Percentiles rank a stretch among this genome's conserved stretches.
Evolutionary conservation across 2,888 invertebrate genomes (phyloP).

Genomic region (Gymnosoma rotundatum): DNA sequence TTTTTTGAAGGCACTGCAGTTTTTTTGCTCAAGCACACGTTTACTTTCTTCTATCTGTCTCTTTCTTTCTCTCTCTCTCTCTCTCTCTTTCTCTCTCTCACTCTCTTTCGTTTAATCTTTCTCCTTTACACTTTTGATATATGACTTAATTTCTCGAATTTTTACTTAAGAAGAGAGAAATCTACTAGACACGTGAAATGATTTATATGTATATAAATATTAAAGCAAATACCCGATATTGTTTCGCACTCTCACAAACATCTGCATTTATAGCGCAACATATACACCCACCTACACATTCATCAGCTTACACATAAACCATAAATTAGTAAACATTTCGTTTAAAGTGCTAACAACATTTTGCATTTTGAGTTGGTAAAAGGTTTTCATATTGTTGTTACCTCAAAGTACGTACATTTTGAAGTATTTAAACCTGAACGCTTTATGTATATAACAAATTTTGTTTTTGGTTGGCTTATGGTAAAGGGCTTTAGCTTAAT

Average conservation of each 20-base stretch:
- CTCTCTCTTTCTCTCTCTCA: slow-evolving; percentile 29
- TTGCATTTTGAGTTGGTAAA: not conserved
- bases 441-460: slow-evolving; percentile 43
- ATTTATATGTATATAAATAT: slow-evolving; percentile 23
- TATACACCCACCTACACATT: slow-evolving; percentile 31
- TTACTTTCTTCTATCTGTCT: slow-evolving; percentile 15
- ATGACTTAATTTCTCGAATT: slow-evolving; percentile 26
- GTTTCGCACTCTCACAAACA: slow-evolving; percentile 45
- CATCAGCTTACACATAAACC: not conserved
- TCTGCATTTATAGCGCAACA: slow-evolving; percentile 27
- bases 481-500: slow-evolving; percentile 64
- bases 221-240: slow-evolving; percentile 35
- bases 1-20: slow-evolving; percentile 66
- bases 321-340: not conserved
- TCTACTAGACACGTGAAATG: slow-evolving; percentile 27
- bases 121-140: slow-evolving; percentile 6
- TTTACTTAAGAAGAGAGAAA: slow-evolving; percentile 18
- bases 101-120: slow-evolving; percentile 17
- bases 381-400: not conserved
- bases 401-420: slow-evolving; percentile 13
- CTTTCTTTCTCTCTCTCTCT: slow-evolving; percentile 29
- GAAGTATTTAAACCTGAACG: slow-evolving; percentile 31
- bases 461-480: slow-evolving; percentile 69
- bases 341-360: slow-evolving; percentile 7
- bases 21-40: slow-evolving; percentile 72